Base-by-base conservation (phyloP, 1,140 invertebrate species). In the Papilio xuthus region DNA sequence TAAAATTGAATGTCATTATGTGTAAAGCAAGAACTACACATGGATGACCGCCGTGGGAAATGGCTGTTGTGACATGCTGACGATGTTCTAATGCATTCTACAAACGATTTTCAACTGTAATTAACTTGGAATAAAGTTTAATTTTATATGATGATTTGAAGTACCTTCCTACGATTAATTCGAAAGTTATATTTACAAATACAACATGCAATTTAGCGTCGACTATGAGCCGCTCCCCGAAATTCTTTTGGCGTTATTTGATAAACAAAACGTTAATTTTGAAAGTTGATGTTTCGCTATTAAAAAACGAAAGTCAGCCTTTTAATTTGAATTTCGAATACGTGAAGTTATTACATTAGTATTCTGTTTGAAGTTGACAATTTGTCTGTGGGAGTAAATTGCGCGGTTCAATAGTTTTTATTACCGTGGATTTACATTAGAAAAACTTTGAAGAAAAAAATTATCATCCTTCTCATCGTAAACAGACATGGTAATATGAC, bases 1-100 rank as follows among this genome's bases (percentile, higher is more conserved):
- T 23, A 32, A 69, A 79, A 75, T 82, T 41, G 15, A 37, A 23
- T 77, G 44, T 12, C 56, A 12, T 42, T 70, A n/a, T 15, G 37
- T 79, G 67, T 74, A 75, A 75, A 83, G 85, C 82, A 83, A 89
- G 82, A 86, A 80, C 80, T 83, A 88, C 87, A 89, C 89, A 84
- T 85, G 88, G 85, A 83, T 91, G 89, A 89, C 81, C 84, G 86
- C 84, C 90, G 89, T 92, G 90, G 90, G 90, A 92, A 90, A 89
- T 85, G 81, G 83, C 80, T 82, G 83, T 85, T 85, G 79, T 87
- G 86, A 89, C 88, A 82, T 84, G 84, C 82, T 86, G 83, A 85
- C 74, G 79, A 83, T 84, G 80, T 82, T 80, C 37, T 41, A 70
- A 50, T 78, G 37, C 44, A 28, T 44, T 77, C 13, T 47, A 67